Evolutionary conservation across 2,888 invertebrate genomes (phyloP), one percentile per base, ranked within the genome.

Genomic region (Stenotaenia linearis): DNA sequence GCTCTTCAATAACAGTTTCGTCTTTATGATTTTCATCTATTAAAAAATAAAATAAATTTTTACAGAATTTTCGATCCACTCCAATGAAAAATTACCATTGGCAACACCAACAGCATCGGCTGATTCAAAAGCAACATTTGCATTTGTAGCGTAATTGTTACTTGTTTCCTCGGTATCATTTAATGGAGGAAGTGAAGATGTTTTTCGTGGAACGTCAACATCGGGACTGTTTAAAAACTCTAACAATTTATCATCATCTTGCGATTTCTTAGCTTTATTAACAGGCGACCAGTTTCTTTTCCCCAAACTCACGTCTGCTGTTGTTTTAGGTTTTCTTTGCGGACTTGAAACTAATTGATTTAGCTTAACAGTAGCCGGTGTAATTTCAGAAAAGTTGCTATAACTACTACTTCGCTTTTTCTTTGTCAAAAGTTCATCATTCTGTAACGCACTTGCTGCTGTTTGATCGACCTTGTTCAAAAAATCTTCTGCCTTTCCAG

Each of bases 391-490:
- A 18, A 30, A 35, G 18, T 79, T 75, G 12, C 12, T n/a, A 5
- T 75, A 50, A 15, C 28, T 79, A 7, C 18, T 75, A 35, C 56
- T 56, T 5, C 21, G 18, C 5, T 23, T 61, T n/a, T 28, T 77
- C n/a, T 80, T 79, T 1, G 82, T 80, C 1, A 82, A 79, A 10
- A 81, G 81, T 21, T 82, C 83, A 30, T 83, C 82, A 28, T 81
- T 83, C 75, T 91, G 84, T 21, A 87, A 82, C 1, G 91, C 92
- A 23, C 87, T 89, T 0, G 92, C 92, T 28, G 93, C 92, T 85
- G 91, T 91, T 84, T 92, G 90, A 83, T 93, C 93, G 28, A 93
- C 86, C 84, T 91, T 91, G 84, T 92, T 93, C 23, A 94, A 88
- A 80, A 93, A 89, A 84, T 89, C 90, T 84, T 93, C 93, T 15